These are phyloP conservation scores for Zelleria hepariella DNA, from an alignment of 2,888 invertebrate species.

Conservation along the genomic window DNA sequence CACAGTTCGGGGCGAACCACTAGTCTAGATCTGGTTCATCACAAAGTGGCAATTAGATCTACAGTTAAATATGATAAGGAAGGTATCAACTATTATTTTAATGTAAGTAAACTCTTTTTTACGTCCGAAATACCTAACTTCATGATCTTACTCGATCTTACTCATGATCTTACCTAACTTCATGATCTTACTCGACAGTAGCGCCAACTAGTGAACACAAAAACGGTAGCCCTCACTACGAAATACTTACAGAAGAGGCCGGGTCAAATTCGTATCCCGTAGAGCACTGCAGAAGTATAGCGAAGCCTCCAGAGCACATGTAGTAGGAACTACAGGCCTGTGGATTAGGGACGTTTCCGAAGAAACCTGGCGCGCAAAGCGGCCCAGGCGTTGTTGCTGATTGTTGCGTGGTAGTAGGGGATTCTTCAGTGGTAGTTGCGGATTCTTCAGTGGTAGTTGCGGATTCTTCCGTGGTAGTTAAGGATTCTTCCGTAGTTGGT, in stretches of 20 bases:
- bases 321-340: slow-evolving; percentile 23
- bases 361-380: slow-evolving; percentile 14
- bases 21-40: too few species aligned
- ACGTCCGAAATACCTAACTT: too few species aligned
- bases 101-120: too few species aligned
- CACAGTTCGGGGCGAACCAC: too few species aligned
- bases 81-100: too few species aligned
- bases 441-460: background rate
- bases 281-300: slow-evolving; percentile 19
- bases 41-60: too few species aligned
- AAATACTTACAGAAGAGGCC: slow-evolving; percentile 3
- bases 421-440: background rate
- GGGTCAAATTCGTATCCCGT: slow-evolving; percentile 13
- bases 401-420: background rate
- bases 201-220: too few species aligned
- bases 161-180: too few species aligned
- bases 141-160: too few species aligned
- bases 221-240: too few species aligned
- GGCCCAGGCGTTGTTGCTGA: background rate
- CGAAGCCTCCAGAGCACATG: slow-evolving; percentile 21
- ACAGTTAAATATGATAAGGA: too few species aligned
- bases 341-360: slow-evolving; percentile 25
- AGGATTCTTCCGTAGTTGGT: background rate
- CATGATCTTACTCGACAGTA: too few species aligned
- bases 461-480: background rate